Evolutionary conservation across 2,113 vertebrate species (phyloP), one percentile per base, ranked within the genome.

Genomic region (Calypte anna): DNA sequence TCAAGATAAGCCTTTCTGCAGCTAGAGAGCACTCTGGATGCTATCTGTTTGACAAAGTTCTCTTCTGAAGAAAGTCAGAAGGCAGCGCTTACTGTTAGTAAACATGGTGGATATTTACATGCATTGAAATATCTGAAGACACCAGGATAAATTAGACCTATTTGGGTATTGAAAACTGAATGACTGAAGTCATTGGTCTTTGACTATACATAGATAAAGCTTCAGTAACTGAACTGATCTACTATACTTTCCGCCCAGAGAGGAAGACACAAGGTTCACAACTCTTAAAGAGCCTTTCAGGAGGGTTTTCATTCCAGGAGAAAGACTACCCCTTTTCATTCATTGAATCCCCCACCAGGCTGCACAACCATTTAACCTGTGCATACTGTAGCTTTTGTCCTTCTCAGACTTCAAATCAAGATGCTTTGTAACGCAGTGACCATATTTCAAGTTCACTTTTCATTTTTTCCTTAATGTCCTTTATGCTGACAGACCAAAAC

Each of bases 191-290:
- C 0, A 0, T 17, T 9, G 16, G 12, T 66, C 58, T 87, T 43
- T 69, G 44, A 24, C 54, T 58, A 54, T 22, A 27, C 0, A 59
- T 7, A 54, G 15, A 82, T 3, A 0, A 0, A 77, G 48, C 64
- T 54, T 68, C 75, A 67, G 51, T 27, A 22, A 62, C 36, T 50
- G n/a, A 92, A 93, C 19, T 59, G 33, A 82, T 51, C 25, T 28
- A 57, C 27, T 20, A 48, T 20, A 19, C 22, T 9, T n/a, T 73
- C 74, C 80, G 23, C 8, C 23, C 58, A 63, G 8, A 30, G 28
- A 55, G 31, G 19, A 85, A 74, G 14, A 79, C 27, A 74, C 31
- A 74, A 79, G 14, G 59, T 76, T 14, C 10, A 14, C 25, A 91
- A 33, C 14, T 38, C 30, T 55, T 27, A 10, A 1, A 61, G 14